Evolutionary conservation across 1,140 invertebrate genomes (phyloP), one percentile per base, ranked within the genome.

Genomic region (Laodelphax striatellus): DNA sequence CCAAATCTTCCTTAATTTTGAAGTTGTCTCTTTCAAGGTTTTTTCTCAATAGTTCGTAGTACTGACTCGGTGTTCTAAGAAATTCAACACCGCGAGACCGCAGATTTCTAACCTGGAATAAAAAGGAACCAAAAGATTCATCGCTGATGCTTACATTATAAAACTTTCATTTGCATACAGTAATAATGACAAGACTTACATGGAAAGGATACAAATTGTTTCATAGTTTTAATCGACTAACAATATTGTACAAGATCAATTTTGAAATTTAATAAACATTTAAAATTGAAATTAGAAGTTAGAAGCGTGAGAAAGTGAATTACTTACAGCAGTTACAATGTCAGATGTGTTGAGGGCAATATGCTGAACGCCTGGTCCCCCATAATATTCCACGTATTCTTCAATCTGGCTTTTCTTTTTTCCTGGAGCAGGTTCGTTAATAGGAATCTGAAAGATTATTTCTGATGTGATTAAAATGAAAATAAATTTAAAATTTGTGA

Each of bases 351-450:
- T 97, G 1, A 99, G 78, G 17, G 97, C 97, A 68, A 99, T 97
- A 69, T 99, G 97, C 73, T 99, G 97, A 10, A 99, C 94, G 0
- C 97, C 97, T 16, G 93, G 87, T 2, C 94, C 92, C 0, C 95
- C 96, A 73, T 99, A 97, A 70, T 98, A 99, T 68, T 99, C 96
- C 3, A 98, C 92, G 74, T 93, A 99, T 74, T 99, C 97, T 76
- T 97, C 84, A 66, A 99, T 98, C 77, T 99, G 97, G 59, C 94
- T 97, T 73, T 94, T 96, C 73, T 87, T 91, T 70, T 93, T 94
- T 3, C 94, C 94, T n/a, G 80, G 70, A 0, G 97, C 97, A 8
- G 97, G 97, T 72, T 99, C 97, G 72, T 99, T 99, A 64, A 99
- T 96, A 2, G 97, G 97, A 81, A 99, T 84, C 80, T 82, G 66